Conservation (phyloP, 1,140 invertebrate genomes). For the Zaprionus kolodkinae region DNA sequence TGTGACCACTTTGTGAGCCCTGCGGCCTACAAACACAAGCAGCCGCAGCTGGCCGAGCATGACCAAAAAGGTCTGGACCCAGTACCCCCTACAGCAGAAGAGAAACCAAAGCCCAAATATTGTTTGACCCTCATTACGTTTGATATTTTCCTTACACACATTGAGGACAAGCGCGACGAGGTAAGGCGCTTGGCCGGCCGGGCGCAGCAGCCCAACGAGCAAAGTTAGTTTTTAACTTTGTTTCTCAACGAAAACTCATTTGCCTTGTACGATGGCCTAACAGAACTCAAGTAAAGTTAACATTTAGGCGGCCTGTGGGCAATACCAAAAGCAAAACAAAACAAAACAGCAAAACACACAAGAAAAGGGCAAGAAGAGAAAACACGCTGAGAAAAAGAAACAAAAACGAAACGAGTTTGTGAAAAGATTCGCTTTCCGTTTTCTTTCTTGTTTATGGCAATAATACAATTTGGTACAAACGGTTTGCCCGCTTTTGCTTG, state of each 20-base stretch:
- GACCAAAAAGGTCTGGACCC: constrained; percentile 26
- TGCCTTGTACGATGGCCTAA: constrained; percentile 47
- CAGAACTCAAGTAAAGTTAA: constrained; percentile 57
- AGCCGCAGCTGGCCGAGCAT: constrained; percentile 40
- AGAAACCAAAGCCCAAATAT: constrained; percentile 65
- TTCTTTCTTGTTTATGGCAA: constrained; percentile 46
- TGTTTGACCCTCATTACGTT: constrained; percentile 79
- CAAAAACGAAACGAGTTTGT: constrained; percentile 37
- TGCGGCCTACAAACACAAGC: constrained; percentile 27
- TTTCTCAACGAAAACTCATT: constrained; percentile 64
- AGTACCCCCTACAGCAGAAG: not conserved
- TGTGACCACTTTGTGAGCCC: constrained; percentile 45
- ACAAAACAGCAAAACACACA: constrained; percentile 13
- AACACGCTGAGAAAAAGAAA: not conserved
- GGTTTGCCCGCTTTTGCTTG: constrained; percentile 30
- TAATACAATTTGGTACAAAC: constrained; percentile 74
- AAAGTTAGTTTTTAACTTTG: constrained; percentile 69
- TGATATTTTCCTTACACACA: constrained; percentile 70
- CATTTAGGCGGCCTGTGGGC: constrained; percentile 57
- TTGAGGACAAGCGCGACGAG: constrained; percentile 30
- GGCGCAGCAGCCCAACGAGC: constrained; percentile 45
- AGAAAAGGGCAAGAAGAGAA: constrained; percentile 6
- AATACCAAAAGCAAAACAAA: constrained; percentile 31
- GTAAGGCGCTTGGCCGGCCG: constrained; percentile 32
- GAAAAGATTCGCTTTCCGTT: constrained; percentile 46